Evolutionary conservation across 1,140 invertebrate species (phyloP).

Genomic region (Pogonomyrmex californicus): DNA sequence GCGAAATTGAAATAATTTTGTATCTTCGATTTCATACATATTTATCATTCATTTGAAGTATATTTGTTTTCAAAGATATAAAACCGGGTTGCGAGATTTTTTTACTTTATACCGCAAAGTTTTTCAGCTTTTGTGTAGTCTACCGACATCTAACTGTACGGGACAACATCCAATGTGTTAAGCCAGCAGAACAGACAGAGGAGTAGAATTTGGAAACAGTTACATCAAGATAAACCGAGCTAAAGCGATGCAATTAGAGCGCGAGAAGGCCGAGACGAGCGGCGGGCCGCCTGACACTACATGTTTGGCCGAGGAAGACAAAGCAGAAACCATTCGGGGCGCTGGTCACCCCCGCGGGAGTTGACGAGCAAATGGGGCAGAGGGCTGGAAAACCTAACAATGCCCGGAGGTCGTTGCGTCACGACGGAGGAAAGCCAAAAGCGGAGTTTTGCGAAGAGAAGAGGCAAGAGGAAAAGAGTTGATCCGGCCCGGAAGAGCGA

Average conservation of each 20-base stretch:
- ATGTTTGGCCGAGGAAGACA: slow-evolving; percentile 74
- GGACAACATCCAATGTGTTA: slow-evolving; percentile 5
- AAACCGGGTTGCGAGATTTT: not conserved
- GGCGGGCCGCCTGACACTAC: slow-evolving; percentile 63
- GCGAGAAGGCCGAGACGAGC: slow-evolving; percentile 50
- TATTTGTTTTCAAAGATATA: not conserved
- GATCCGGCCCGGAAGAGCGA: slow-evolving; percentile 62
- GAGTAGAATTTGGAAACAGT: slow-evolving; percentile 49
- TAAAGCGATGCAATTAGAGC: slow-evolving; percentile 45
- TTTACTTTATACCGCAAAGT: not conserved
- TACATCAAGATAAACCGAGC: slow-evolving; percentile 55
- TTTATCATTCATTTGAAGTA: not conserved
- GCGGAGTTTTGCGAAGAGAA: slow-evolving; percentile 37
- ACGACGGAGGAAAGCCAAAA: slow-evolving; percentile 41
- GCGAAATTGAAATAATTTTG: not conserved
- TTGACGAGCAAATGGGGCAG: slow-evolving; percentile 63
- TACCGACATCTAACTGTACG: not conserved
- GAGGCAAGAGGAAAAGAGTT: slow-evolving; percentile 68
- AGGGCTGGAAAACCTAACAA: slow-evolving; percentile 79
- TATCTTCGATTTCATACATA: not conserved
- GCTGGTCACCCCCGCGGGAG: slow-evolving; percentile 49
- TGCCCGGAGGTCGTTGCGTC: slow-evolving; percentile 78
- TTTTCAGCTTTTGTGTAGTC: not conserved
- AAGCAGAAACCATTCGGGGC: slow-evolving; percentile 67
- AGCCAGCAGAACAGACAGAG: slow-evolving; percentile 24